phyloP scores from a whole-genome alignment of 2,797 vertebrate genomes.

The Malurus leucopterus region DNA sequence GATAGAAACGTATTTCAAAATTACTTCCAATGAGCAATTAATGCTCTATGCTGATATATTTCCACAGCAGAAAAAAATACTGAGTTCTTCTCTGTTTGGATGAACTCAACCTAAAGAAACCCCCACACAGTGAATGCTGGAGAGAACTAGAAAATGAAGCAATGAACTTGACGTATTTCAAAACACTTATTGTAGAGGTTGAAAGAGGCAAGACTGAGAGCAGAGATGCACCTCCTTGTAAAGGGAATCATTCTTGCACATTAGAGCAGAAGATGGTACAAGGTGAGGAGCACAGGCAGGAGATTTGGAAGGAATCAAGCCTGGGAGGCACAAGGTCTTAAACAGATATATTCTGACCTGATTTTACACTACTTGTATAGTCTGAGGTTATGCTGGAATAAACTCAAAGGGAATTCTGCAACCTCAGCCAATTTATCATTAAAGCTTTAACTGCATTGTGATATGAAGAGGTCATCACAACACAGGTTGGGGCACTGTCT shows the following conservation, averaged over 20 bases:
- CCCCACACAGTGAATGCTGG: not conserved
- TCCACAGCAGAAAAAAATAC: not conserved
- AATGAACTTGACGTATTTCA: not conserved
- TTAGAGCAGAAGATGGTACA: not conserved
- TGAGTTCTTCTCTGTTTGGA: not conserved
- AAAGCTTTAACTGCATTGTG: not conserved
- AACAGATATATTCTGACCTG: not conserved
- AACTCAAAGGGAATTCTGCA: not conserved
- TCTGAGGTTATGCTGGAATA: not conserved
- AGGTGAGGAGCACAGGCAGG: not conserved
- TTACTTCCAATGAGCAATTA: not conserved
- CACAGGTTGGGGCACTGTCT: not conserved
- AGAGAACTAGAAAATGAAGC: not conserved
- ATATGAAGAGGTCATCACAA: not conserved
- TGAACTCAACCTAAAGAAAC: not conserved
- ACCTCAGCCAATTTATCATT: not conserved
- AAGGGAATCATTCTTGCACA: not conserved
- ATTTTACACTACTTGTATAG: not conserved
- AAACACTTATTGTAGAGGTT: not conserved
- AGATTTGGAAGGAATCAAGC: not conserved
- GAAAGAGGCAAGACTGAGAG: not conserved
- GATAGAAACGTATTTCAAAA: not conserved
- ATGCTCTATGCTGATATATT: not conserved
- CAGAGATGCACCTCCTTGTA: not conserved
- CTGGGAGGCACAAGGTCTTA: not conserved